Conservation (phyloP, 1,140 invertebrate species). For the Drosophila asahinai region DNA sequence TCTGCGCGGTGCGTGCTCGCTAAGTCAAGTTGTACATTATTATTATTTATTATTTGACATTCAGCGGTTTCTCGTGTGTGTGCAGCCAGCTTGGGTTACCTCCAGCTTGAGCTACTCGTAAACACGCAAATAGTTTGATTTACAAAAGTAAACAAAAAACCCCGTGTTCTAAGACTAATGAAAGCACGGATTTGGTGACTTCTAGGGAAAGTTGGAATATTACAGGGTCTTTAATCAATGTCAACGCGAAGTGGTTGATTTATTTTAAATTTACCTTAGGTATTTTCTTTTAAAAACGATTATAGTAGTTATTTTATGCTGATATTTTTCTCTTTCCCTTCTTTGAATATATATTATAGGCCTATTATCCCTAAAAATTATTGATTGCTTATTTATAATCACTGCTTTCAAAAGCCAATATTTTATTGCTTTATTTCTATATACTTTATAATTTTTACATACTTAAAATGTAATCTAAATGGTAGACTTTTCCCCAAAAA, state of each 20-base stretch:
- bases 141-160: conserved; percentile 42
- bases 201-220: not conserved
- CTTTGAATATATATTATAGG: no score
- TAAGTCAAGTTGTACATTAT: conserved; percentile 45
- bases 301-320: not conserved
- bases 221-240: conserved; percentile 22
- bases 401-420: no score
- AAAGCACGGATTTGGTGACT: conserved; percentile 4
- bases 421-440: not conserved
- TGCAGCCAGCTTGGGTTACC: not conserved
- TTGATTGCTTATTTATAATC: no score
- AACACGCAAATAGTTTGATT: conserved; percentile 68
- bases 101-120: conserved; percentile 7
- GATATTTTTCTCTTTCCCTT: no score
- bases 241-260: conserved; percentile 4
- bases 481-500: not conserved
- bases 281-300: not conserved
- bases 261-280: conserved; percentile 1
- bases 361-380: no score
- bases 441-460: no score
- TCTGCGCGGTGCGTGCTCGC: conserved; percentile 31
- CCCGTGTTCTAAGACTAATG: conserved; percentile 25
- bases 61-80: conserved; percentile 38
- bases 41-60: conserved; percentile 67
- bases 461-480: not conserved